Percentiles rank a stretch among this genome's conserved stretches.
Conservation (phyloP, 2,888 invertebrate species). For the Tribolium freemani region DNA sequence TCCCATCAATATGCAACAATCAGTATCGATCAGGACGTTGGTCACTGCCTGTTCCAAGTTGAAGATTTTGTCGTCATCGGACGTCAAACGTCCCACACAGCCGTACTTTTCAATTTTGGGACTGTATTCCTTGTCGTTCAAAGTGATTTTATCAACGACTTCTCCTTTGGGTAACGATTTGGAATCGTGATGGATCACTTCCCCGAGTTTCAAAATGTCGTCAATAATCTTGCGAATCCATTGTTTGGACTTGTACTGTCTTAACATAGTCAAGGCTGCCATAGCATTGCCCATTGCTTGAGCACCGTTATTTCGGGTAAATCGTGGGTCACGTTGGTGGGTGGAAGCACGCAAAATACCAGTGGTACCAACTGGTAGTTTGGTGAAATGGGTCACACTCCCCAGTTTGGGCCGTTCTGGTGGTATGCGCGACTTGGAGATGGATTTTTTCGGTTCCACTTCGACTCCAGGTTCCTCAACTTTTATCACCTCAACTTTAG, state of each 20-base stretch:
- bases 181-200: constrained; percentile 58
- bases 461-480: constrained; percentile 36
- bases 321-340: constrained; percentile 54
- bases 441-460: constrained; percentile 30
- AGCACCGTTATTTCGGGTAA: constrained; percentile 58
- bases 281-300: constrained; percentile 64
- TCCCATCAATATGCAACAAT: constrained; percentile 64
- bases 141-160: constrained; percentile 56
- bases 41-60: constrained; percentile 63
- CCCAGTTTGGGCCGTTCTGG: constrained; percentile 48
- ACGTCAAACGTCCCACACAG: constrained; percentile 63
- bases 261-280: constrained; percentile 64
- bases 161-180: constrained; percentile 48
- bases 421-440: constrained; percentile 42
- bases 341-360: constrained; percentile 64
- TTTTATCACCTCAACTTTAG: constrained; percentile 15
- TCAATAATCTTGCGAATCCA: constrained; percentile 66
- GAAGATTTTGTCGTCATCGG: constrained; percentile 57
- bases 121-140: constrained; percentile 56
- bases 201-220: constrained; percentile 64
- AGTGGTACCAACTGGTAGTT: neutral
- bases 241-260: constrained; percentile 60
- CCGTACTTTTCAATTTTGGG: constrained; percentile 60
- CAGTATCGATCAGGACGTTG: constrained; percentile 63
- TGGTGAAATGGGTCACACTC: constrained; percentile 54